Evolutionary conservation across 2,113 vertebrate genomes (phyloP).

Genomic region (Strix uralensis): DNA sequence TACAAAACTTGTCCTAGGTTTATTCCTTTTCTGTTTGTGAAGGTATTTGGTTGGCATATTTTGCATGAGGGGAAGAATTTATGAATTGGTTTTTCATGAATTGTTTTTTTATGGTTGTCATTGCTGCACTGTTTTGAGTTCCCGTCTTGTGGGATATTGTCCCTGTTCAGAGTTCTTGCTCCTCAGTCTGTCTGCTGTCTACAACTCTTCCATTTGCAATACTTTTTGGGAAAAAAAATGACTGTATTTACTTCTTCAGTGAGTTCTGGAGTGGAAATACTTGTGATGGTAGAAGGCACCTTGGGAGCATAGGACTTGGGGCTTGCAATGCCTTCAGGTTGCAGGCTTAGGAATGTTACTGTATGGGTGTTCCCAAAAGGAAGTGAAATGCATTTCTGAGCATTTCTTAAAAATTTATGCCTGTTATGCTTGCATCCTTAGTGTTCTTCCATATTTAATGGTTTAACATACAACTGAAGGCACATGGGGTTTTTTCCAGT

Average conservation of each 20-base stretch:
- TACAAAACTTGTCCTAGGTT: constrained; percentile 13
- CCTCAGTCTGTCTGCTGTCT: neutral
- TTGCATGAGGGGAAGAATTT: constrained; percentile 4
- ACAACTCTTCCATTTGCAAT: neutral
- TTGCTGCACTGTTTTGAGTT: neutral
- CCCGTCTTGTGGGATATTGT: neutral
- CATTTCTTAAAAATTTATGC: neutral
- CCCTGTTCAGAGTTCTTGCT: neutral
- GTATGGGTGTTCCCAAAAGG: neutral
- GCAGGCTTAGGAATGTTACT: neutral
- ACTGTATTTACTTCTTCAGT: neutral
- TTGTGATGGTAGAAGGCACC: neutral
- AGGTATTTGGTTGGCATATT: constrained; percentile 26
- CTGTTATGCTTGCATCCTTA: neutral
- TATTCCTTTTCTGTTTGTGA: constrained; percentile 26
- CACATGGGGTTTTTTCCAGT: neutral
- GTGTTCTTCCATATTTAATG: neutral
- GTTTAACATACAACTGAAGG: neutral
- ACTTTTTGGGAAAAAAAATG: neutral
- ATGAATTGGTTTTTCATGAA: neutral
- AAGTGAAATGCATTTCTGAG: neutral
- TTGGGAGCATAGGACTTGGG: neutral
- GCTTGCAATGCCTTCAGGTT: neutral
- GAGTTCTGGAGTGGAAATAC: neutral
- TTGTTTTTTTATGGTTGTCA: neutral